Evolutionary conservation across 2,797 vertebrate species (phyloP).

Genomic region (Scyliorhinus canicula): DNA sequence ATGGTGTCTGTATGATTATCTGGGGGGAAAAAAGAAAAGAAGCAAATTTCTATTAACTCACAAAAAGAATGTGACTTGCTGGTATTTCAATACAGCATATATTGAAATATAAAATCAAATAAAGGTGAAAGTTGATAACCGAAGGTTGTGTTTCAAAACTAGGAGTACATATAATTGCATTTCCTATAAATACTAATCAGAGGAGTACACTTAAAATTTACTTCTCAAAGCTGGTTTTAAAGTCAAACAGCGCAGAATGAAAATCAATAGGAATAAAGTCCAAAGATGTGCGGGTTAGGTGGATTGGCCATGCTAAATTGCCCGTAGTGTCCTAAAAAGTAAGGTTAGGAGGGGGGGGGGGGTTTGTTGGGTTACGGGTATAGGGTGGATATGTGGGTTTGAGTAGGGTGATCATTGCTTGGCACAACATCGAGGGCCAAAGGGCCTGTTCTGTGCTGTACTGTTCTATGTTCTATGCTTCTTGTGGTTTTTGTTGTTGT

Average conservation of each 20-base stretch:
- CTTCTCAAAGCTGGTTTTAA: background rate
- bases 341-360: no score
- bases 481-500: no score
- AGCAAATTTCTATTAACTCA: constrained; percentile 22
- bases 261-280: background rate
- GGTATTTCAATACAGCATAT: background rate
- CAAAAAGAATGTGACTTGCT: background rate
- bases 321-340: no score
- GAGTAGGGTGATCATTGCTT: no score
- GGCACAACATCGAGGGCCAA: no score
- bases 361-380: no score
- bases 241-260: background rate
- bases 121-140: constrained; percentile 10
- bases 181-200: background rate
- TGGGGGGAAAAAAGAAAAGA: background rate
- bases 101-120: constrained; percentile 17
- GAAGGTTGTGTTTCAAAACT: constrained; percentile 10
- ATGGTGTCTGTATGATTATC: background rate
- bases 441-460: no score
- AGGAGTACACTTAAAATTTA: background rate
- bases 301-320: no score
- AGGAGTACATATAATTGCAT: background rate
- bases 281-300: no score
- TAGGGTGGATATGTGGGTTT: no score
- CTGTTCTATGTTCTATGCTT: no score